A percentile compares a stretch with the other conserved stretches of the same genome.
These are phyloP conservation scores for Platerodrilus igneus DNA, from an alignment of 2,888 invertebrate genomes.

Conservation along the genomic window DNA sequence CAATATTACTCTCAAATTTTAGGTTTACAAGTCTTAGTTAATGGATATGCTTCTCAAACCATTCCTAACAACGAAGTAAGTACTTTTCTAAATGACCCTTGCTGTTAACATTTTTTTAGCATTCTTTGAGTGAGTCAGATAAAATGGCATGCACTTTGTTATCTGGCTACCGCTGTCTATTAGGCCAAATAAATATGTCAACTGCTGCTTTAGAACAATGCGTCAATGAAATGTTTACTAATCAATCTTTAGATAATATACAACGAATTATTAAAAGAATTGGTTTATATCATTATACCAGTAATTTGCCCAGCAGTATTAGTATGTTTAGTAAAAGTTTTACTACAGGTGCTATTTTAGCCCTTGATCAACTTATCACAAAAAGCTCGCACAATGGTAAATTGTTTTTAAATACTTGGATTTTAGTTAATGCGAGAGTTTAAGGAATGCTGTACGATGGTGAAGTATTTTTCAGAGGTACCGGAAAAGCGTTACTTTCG, in stretches of 20 bases:
- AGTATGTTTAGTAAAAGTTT: conserved; percentile 40
- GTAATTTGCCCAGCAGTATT: conserved; percentile 39
- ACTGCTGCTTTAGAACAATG: conserved; percentile 46
- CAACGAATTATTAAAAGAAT: conserved; percentile 37
- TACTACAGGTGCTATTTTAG: conserved; percentile 43
- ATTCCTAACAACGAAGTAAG: conserved; percentile 37
- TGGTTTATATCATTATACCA: conserved; percentile 40
- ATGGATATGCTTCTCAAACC: conserved; percentile 59
- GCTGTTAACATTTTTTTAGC: no score
- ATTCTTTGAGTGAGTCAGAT: conserved; percentile 25
- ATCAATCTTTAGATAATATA: conserved; percentile 42
- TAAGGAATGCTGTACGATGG: conserved; percentile 55
- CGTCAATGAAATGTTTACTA: conserved; percentile 42
- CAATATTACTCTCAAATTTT: conserved; percentile 77
- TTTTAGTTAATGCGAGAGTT: neutral
- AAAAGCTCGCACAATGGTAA: conserved; percentile 40
- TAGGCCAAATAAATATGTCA: conserved; percentile 50
- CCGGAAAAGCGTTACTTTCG: conserved; percentile 64
- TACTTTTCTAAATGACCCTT: conserved; percentile 37
- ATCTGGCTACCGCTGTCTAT: conserved; percentile 44
- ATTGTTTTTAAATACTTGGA: no score
- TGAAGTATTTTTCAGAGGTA: conserved; percentile 63
- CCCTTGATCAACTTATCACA: conserved; percentile 42
- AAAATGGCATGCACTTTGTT: conserved; percentile 23
- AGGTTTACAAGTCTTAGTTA: conserved; percentile 74